phyloP scores from a whole-genome alignment of 2,888 invertebrate species.

The Cryptophagus acutangulus region DNA sequence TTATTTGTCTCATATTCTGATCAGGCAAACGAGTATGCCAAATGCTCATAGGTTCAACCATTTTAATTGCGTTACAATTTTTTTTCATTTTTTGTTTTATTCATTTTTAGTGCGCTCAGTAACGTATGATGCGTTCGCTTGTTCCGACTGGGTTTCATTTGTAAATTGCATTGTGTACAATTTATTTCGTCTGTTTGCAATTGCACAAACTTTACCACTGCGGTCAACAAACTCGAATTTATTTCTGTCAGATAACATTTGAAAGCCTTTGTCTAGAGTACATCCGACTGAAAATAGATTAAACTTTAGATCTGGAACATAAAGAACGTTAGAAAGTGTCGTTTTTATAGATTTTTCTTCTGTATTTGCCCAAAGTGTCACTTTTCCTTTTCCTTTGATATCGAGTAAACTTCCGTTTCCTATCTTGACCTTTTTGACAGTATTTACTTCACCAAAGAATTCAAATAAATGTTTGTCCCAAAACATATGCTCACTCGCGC shows the following conservation, averaged over 20 bases:
- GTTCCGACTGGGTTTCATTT: constrained; percentile 10
- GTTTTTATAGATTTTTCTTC: constrained; percentile 8
- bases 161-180: constrained; percentile 25
- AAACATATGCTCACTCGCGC: not conserved
- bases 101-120: no score
- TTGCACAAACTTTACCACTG: constrained; percentile 14
- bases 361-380: constrained; percentile 2
- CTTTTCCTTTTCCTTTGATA: constrained; percentile 6
- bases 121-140: constrained; percentile 20
- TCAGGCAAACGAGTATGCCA: constrained; percentile 16
- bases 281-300: constrained; percentile 40
- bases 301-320: constrained; percentile 34
- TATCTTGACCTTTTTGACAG: constrained; percentile 9
- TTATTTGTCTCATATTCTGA: constrained; percentile 12
- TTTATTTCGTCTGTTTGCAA: constrained; percentile 22
- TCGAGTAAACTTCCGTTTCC: constrained; percentile 8
- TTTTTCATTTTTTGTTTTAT: no score
- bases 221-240: constrained; percentile 20
- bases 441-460: no score
- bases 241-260: constrained; percentile 26
- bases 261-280: constrained; percentile 27
- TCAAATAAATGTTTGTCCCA: no score
- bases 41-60: not conserved
- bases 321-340: constrained; percentile 13
- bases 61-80: not conserved